Evolutionary conservation across 2,113 vertebrate species (phyloP).

Genomic region (Muntiacus muntjak): DNA sequence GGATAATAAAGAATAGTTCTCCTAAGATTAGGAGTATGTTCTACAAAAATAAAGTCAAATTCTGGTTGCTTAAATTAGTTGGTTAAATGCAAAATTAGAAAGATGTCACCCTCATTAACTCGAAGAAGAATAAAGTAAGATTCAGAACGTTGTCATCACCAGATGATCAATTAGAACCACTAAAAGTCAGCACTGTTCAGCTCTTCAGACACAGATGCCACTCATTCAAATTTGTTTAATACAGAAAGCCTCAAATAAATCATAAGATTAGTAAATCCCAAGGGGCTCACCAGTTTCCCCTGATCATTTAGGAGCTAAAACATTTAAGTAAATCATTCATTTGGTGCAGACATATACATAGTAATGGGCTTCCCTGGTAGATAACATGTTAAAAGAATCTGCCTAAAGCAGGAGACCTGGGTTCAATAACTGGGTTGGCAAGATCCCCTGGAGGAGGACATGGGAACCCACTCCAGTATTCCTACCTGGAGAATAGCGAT

Average conservation of each 20-base stretch:
- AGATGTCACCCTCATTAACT: neutral
- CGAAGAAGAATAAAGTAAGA: neutral
- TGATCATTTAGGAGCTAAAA: neutral
- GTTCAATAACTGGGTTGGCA: neutral
- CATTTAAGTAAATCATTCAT: neutral
- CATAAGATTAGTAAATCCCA: neutral
- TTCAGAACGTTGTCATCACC: neutral
- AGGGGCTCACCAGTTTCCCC: neutral
- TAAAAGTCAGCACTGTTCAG: neutral
- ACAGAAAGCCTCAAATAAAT: neutral
- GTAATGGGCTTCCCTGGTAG: neutral
- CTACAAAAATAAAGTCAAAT: neutral
- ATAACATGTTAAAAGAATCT: neutral
- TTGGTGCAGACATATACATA: neutral
- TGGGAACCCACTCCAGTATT: neutral
- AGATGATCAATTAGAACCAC: neutral
- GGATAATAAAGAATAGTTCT: neutral
- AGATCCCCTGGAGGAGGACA: neutral
- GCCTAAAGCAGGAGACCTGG: neutral
- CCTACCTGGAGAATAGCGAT: neutral
- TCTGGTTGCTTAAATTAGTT: neutral
- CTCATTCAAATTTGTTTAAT: neutral
- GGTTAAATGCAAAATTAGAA: slow-evolving; percentile 25
- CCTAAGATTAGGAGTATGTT: neutral
- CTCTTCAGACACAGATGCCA: neutral